These are phyloP conservation scores for Isoperla grammatica DNA, from an alignment of 2,888 invertebrate species.

Conservation along the genomic window DNA sequence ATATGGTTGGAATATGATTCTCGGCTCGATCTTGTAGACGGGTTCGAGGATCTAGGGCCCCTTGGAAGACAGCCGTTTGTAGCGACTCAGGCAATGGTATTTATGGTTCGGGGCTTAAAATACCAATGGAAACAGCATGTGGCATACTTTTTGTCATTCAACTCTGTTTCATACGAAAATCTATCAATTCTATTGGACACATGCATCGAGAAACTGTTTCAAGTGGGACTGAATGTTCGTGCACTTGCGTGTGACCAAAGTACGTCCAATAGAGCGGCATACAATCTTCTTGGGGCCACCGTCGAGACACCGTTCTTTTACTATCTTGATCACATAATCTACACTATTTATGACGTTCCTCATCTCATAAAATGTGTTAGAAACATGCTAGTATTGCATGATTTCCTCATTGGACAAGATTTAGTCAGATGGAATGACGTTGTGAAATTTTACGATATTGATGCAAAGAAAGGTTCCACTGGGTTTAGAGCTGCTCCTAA, in stretches of 20 bases:
- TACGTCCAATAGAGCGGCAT: no score
- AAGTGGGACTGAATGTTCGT: no score
- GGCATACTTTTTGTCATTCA: no score
- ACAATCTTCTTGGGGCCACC: no score
- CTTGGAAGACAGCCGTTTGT: constrained; percentile 27
- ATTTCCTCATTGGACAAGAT: constrained; percentile 24
- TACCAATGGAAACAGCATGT: constrained; percentile 34
- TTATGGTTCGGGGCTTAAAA: constrained; percentile 33
- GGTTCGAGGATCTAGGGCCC: constrained; percentile 33
- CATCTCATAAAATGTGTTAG: constrained; percentile 33
- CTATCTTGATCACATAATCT: no score
- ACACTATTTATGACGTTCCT: constrained; percentile 31
- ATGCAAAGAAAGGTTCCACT: constrained; percentile 23
- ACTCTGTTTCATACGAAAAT: no score
- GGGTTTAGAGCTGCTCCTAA: constrained; percentile 31
- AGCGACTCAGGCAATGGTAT: constrained; percentile 33
- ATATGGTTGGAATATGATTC: no score
- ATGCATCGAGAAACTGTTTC: no score
- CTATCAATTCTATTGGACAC: no score
- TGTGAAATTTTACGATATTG: constrained; percentile 26
- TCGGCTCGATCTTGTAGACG: constrained; percentile 32
- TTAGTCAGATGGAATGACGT: constrained; percentile 30
- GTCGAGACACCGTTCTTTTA: no score
- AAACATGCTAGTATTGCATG: constrained; percentile 30
- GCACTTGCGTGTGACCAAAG: constrained; percentile 33